Conservation (phyloP, 2,113 vertebrate species). For the Pleuronectes platessa region DNA sequence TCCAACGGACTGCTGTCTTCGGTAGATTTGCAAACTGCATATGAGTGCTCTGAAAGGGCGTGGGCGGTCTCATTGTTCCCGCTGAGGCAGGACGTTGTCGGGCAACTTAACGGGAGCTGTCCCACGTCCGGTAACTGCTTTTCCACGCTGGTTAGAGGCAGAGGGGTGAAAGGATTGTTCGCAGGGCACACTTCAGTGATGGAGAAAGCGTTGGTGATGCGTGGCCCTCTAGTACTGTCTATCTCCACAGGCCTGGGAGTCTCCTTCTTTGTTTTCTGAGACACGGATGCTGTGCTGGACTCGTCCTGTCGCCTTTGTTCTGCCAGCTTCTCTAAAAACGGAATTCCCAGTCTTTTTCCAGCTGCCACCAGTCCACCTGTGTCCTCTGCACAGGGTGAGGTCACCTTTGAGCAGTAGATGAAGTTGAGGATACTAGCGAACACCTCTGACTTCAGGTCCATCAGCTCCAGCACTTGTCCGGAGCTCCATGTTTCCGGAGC, state of each 20-base stretch:
- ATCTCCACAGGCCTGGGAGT: conserved; percentile 85
- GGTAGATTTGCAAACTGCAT: conserved; percentile 85
- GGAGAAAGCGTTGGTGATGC: conserved; percentile 98
- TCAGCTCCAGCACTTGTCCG: conserved; percentile 92
- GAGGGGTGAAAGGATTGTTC: conserved; percentile 89
- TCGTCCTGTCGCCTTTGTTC: conserved; percentile 69
- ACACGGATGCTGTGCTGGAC: conserved; percentile 41
- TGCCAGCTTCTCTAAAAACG: conserved; percentile 91
- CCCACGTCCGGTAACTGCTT: conserved; percentile 84
- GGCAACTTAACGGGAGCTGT: conserved; percentile 71
- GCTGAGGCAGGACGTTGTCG: conserved; percentile 70
- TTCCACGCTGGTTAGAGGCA: conserved; percentile 85
- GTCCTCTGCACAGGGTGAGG: conserved; percentile 85
- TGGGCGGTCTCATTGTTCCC: conserved; percentile 86
- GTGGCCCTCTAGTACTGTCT: conserved; percentile 88
- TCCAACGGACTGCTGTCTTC: conserved; percentile 68
- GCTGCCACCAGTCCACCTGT: conserved; percentile 89
- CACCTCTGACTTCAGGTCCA: conserved; percentile 96
- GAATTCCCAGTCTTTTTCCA: conserved; percentile 95
- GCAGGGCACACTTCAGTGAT: conserved; percentile 91
- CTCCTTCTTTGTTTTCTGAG: conserved; percentile 76
- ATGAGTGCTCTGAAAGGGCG: conserved; percentile 93
- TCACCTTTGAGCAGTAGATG: conserved; percentile 95
- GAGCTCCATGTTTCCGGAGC: conserved; percentile 87
- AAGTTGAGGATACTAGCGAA: conserved; percentile 97